Evolutionary conservation across 2,888 invertebrate species (phyloP).

Genomic region (Holacanthella duospinosa): DNA sequence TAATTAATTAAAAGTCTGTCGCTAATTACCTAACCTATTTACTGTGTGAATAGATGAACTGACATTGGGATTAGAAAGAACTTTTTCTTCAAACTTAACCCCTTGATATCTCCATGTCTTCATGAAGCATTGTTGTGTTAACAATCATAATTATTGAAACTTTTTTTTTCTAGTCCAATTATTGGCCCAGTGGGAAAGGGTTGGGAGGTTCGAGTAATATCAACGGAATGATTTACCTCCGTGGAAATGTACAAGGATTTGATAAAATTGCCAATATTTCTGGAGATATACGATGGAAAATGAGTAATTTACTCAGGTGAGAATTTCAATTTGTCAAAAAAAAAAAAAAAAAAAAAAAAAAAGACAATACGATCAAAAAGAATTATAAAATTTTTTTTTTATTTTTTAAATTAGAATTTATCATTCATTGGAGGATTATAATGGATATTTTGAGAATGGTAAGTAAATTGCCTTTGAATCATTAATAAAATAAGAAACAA

Average conservation of each 20-base stretch:
- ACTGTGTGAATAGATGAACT: too few relatives aligned
- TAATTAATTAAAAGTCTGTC: too few relatives aligned
- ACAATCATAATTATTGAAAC: too few relatives aligned
- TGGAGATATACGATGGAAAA: constrained; percentile 24
- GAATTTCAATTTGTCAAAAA: too few relatives aligned
- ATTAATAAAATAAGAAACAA: too few relatives aligned
- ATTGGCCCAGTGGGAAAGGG: background rate
- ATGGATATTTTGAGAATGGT: constrained; percentile 24
- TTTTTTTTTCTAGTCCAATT: background rate
- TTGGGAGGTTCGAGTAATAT: constrained; percentile 16
- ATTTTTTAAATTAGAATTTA: constrained; percentile 12
- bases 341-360: too few relatives aligned
- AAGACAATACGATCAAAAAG: background rate
- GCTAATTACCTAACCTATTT: too few relatives aligned
- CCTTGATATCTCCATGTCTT: too few relatives aligned
- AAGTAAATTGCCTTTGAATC: background rate
- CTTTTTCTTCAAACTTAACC: too few relatives aligned
- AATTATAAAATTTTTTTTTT: background rate
- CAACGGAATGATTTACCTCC: constrained; percentile 32
- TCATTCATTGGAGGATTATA: constrained; percentile 25
- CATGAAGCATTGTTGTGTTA: too few relatives aligned
- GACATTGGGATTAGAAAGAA: too few relatives aligned
- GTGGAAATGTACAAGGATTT: constrained; percentile 32
- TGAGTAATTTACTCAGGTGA: constrained; percentile 26
- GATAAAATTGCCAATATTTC: constrained; percentile 21